A percentile compares a stretch with the other conserved stretches of the same genome.
phyloP scores from a whole-genome alignment of 2,797 vertebrate genomes.

The Neosilurus hyrtlii region DNA sequence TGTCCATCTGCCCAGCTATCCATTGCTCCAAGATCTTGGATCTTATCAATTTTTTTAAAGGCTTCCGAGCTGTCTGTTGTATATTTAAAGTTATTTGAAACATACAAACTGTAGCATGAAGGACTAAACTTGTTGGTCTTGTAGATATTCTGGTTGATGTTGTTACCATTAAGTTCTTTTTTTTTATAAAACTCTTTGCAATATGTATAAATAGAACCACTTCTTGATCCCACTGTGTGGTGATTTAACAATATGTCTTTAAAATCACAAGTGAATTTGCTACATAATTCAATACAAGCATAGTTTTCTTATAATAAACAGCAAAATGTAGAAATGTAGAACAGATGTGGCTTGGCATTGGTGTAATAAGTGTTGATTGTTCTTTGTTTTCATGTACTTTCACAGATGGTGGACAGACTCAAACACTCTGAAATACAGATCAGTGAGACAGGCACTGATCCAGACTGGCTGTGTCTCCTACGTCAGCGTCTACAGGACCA shows the following conservation, averaged over 20 bases:
- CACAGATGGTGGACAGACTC: slow-evolving; percentile 83
- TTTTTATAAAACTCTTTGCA: not conserved
- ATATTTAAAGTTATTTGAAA: not conserved
- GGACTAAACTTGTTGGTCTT: not conserved
- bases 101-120: not conserved
- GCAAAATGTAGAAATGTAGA: not conserved
- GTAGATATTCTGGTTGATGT: not conserved
- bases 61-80: not conserved
- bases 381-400: slow-evolving; percentile 5
- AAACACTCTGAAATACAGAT: slow-evolving; percentile 77
- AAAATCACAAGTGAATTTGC: slow-evolving; percentile 1
- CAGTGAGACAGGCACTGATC: slow-evolving; percentile 68
- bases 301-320: not conserved
- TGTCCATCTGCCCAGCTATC: not conserved
- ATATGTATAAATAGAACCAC: not conserved
- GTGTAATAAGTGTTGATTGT: not conserved
- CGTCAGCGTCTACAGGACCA: slow-evolving; percentile 58
- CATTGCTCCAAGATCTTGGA: not conserved
- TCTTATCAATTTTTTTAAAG: not conserved
- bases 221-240: too few species aligned
- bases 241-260: not conserved
- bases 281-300: not conserved
- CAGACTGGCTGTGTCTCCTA: slow-evolving; percentile 78
- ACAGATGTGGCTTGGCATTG: not conserved
- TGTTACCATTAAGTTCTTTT: not conserved